These are phyloP conservation scores for Siderastrea siderea DNA, from an alignment of 92 coral and sea anemone species.

Conservation along the genomic window DNA sequence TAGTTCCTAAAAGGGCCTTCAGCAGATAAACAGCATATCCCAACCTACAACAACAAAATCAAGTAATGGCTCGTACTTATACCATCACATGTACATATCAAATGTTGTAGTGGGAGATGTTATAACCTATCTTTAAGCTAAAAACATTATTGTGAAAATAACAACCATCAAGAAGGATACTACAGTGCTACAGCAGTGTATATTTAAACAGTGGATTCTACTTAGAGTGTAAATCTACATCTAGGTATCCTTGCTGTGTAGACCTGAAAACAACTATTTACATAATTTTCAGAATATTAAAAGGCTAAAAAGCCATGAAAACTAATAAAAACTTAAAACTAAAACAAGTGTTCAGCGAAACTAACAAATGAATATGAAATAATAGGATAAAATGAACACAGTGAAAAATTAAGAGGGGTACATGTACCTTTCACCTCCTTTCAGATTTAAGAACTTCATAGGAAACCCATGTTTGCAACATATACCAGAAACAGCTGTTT, in stretches of 20 bases:
- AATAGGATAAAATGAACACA: background rate
- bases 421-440: constrained; percentile 76
- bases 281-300: too few species aligned
- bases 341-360: too few species aligned
- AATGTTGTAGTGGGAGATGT: background rate
- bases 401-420: background rate
- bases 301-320: too few species aligned
- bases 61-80: background rate
- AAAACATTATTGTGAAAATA: too few species aligned
- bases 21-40: constrained; percentile 63
- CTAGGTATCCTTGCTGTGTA: too few species aligned
- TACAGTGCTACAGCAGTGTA: too few species aligned
- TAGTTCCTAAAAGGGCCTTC: constrained; percentile 31
- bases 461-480: constrained; percentile 76
- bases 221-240: too few species aligned
- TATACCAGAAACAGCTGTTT: constrained; percentile 78
- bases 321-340: too few species aligned
- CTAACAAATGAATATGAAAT: background rate
- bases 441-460: constrained; percentile 62
- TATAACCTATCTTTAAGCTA: too few species aligned
- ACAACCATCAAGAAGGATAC: too few species aligned
- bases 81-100: background rate
- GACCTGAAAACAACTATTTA: too few species aligned
- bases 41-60: constrained; percentile 32
- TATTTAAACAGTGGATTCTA: too few species aligned